Conservation (phyloP, 2,113 vertebrate genomes). For the Semicossyphus pulcher region DNA sequence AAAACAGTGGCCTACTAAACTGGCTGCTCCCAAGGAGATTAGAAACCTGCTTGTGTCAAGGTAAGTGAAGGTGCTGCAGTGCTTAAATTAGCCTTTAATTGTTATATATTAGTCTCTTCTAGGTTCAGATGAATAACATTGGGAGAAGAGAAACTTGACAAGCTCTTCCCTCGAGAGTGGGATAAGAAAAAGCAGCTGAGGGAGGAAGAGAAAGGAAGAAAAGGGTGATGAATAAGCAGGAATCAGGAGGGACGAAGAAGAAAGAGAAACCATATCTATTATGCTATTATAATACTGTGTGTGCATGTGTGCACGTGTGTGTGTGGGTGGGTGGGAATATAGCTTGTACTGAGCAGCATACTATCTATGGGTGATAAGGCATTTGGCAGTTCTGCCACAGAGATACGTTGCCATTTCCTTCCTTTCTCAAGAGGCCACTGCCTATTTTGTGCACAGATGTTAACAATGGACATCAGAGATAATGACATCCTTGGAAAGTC, state of each 20-base stretch:
- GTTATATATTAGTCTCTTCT: not conserved
- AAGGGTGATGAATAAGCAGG: not conserved
- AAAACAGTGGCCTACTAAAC: not conserved
- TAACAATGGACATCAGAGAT: not conserved
- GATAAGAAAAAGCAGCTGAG: conserved; percentile 25
- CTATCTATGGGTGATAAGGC: conserved; percentile 16
- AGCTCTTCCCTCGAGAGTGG: conserved; percentile 39
- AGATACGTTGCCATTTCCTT: conserved; percentile 31
- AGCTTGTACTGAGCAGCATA: not conserved
- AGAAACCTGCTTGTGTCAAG: conserved; percentile 17
- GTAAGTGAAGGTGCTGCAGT: conserved; percentile 8
- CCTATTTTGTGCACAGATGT: conserved; percentile 4
- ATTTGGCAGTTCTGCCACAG: conserved; percentile 12
- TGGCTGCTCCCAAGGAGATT: conserved; percentile 3
- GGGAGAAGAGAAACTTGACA: conserved; percentile 55
- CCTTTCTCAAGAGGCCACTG: not conserved
- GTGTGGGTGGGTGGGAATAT: not conserved
- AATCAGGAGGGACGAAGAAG: conserved; percentile 6
- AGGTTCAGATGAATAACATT: conserved; percentile 4
- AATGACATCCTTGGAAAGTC: not conserved
- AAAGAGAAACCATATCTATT: conserved; percentile 11
- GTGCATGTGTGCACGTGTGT: not conserved
- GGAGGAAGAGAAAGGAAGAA: conserved; percentile 14
- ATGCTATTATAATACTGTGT: conserved; percentile 12
- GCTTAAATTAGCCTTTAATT: conserved; percentile 15